Base-by-base conservation (phyloP, 2,797 vertebrate species). In the Sebastes iracundus region DNA sequence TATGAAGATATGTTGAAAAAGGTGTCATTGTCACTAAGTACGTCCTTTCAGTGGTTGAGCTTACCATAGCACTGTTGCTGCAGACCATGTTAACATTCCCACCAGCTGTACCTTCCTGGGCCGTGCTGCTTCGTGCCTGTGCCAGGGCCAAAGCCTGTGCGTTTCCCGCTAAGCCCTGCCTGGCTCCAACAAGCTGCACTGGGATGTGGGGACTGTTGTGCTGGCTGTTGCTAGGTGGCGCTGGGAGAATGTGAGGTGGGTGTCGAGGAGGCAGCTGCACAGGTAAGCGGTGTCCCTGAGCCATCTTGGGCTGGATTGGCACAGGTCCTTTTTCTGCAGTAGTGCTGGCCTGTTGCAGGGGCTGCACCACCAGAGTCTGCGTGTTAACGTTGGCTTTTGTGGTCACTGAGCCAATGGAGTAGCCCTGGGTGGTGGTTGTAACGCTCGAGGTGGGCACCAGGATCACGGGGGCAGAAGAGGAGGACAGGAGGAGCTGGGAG, bases 361-460 rank as follows among this genome's bases (percentile, higher is more conserved):
- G 98, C 70, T 99, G 98, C 25, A 99, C 98, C 66, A 99, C 98
- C 68, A 99, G 94, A 42, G 98, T 99, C 92, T 99, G 98, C 25
- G 98, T 95, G 77, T 93, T 93, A 28, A 95, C 87, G 67, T 90
- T 96, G 23, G 95, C 77, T 84, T 96, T 96, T 30, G 93, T 69
- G 20, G 94, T 80, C 46, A 95, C 91, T 4, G 95, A 91, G 33
- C 93, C 91, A 1, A 96, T 90, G 2, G 95, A 77, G 83, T 96
- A 96, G 59, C 95, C 95, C 85, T 95, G 95, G 25, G 94, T 92
- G 78, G 95, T 94, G 77, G 96, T 95, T 58, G 95, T 68, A n/a
- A 96, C 95, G 66, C 87, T 96, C 14, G 95, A 95, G 13, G 95
- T 95, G 42, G 96, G 96, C 53, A 96, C 95, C 70, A 96, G 88